Evolutionary conservation across 2,797 vertebrate species (phyloP).

Genomic region (Macrochelys suwanniensis): DNA sequence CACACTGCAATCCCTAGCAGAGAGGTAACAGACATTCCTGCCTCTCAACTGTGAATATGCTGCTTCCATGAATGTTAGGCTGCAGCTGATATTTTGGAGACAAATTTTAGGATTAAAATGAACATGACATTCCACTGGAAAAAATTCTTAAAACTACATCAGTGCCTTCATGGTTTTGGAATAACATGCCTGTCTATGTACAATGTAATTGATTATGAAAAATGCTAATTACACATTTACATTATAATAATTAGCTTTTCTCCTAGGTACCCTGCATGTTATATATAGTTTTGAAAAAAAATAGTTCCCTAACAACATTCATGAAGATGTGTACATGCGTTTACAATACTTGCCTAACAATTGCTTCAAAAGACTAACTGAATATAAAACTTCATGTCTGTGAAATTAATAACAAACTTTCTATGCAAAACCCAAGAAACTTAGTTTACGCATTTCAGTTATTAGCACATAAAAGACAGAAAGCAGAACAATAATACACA

Average conservation of each 20-base stretch:
- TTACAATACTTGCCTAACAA: neutral
- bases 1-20: neutral
- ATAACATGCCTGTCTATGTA: neutral
- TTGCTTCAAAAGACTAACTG: neutral
- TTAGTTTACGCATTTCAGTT: neutral
- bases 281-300: neutral
- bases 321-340: rapidly evolving
- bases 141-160: neutral
- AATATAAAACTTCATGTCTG: neutral
- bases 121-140: neutral
- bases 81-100: neutral
- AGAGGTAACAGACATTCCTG: neutral
- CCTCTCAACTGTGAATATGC: neutral
- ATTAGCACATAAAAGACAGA: neutral
- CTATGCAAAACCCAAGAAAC: neutral
- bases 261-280: neutral
- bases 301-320: neutral
- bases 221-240: neutral
- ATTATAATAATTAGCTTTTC: neutral
- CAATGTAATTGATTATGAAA: rapidly evolving
- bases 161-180: neutral
- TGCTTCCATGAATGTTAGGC: neutral
- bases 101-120: neutral
- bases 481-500: neutral
- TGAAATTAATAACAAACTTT: neutral